Percentiles rank a stretch among this genome's conserved stretches.
Conservation (phyloP, 2,797 vertebrate species). For the Sarcoramphus papa region DNA sequence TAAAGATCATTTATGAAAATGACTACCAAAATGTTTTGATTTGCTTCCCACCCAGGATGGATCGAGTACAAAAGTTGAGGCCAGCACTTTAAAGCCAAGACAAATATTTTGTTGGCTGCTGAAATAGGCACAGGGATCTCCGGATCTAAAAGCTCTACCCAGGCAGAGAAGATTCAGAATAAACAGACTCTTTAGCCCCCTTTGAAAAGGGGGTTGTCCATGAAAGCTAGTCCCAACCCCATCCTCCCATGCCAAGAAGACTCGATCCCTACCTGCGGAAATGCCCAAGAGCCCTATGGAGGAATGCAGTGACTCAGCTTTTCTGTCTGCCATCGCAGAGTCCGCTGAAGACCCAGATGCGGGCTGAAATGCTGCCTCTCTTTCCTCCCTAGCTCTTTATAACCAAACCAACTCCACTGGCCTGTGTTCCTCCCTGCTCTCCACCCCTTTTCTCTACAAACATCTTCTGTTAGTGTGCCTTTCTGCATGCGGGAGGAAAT, state of each 20-base stretch:
- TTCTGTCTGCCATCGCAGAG: constrained; percentile 9
- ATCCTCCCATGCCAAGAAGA: neutral
- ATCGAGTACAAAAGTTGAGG: neutral
- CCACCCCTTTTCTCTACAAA: constrained; percentile 61
- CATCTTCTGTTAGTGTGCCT: neutral
- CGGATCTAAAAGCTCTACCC: neutral
- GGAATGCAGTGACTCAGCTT: constrained; percentile 66
- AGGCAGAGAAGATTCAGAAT: neutral
- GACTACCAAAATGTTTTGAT: neutral
- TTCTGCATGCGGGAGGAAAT: constrained; percentile 6
- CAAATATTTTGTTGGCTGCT: constrained; percentile 35
- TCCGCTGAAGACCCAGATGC: neutral
- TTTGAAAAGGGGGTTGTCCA: neutral
- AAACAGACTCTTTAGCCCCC: neutral
- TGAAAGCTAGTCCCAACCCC: neutral
- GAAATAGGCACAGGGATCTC: neutral
- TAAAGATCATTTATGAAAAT: neutral
- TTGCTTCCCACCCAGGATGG: neutral
- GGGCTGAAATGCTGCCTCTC: neutral
- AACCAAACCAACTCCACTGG: constrained; percentile 21
- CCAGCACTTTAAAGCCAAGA: constrained; percentile 10
- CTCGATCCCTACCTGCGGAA: constrained; percentile 74
- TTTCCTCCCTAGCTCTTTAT: constrained; percentile 57
- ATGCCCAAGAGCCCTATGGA: constrained; percentile 77
- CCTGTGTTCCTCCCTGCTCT: constrained; percentile 35